Percentiles rank a stretch among this genome's conserved stretches.
Conservation (phyloP, 2,888 invertebrate species). For the Odontocerum albicorne region DNA sequence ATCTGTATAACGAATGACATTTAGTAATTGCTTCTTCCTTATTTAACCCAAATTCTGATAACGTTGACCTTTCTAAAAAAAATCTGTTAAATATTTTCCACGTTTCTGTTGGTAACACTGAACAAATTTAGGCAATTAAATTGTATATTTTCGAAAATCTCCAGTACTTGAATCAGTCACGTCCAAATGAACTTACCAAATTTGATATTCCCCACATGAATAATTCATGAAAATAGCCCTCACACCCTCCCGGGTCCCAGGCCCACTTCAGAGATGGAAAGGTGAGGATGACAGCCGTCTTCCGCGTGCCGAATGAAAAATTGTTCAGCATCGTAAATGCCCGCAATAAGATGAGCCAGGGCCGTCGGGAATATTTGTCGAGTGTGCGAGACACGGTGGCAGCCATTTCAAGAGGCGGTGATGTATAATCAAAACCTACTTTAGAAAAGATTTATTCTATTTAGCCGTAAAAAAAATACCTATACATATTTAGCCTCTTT, state of each 20-base stretch:
- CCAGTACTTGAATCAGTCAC: not conserved
- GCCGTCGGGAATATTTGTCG: too few relatives aligned
- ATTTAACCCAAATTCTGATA: too few relatives aligned
- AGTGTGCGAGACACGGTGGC: too few relatives aligned
- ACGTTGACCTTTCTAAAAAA: too few relatives aligned
- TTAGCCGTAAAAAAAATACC: too few relatives aligned
- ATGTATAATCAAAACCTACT: not conserved
- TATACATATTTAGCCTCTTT: too few relatives aligned
- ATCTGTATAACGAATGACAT: too few relatives aligned
- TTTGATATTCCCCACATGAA: conserved; percentile 2
- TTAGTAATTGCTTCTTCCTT: too few relatives aligned
- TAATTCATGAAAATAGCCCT: not conserved
- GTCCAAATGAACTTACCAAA: not conserved
- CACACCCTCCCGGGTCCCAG: conserved; percentile 1
- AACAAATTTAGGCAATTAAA: too few relatives aligned
- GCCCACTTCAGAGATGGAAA: conserved; percentile 5
- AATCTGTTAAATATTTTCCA: too few relatives aligned
- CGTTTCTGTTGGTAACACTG: too few relatives aligned
- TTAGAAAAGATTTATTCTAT: conserved; percentile 1
- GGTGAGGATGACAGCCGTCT: conserved; percentile 5
- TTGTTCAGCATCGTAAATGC: conserved; percentile 5
- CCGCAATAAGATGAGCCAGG: conserved; percentile 8
- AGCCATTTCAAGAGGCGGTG: too few relatives aligned
- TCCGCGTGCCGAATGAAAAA: conserved; percentile 1
- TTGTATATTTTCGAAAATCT: not conserved